A percentile compares a stretch with the other conserved stretches of the same genome.
Conservation (phyloP, 2,797 vertebrate genomes). For the Hyperoplus lanceolatus region DNA sequence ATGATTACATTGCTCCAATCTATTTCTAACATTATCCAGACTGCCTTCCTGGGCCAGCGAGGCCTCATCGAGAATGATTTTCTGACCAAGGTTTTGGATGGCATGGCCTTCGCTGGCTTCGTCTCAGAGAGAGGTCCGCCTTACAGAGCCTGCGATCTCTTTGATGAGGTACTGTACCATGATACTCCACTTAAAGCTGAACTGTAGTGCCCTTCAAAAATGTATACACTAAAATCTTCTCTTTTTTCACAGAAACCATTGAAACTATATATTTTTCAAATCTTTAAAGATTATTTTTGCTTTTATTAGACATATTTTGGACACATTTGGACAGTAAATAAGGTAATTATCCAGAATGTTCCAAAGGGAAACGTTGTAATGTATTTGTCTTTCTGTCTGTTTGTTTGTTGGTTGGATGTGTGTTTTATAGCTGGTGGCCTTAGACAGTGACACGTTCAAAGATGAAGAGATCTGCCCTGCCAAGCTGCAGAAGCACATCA, state of each 20-base stretch:
- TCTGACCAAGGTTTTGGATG: slow-evolving; percentile 96
- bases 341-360: neutral
- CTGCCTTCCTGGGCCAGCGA: slow-evolving; percentile 96
- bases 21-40: slow-evolving; percentile 84
- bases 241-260: no score
- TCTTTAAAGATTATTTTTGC: no score
- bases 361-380: neutral
- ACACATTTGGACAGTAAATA: neutral
- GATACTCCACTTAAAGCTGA: slow-evolving; percentile 15
- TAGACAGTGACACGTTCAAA: slow-evolving; percentile 93
- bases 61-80: slow-evolving; percentile 98
- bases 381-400: slow-evolving; percentile 11
- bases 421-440: slow-evolving; percentile 92
- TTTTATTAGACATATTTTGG: neutral
- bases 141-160: slow-evolving; percentile 96
- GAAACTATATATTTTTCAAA: no score
- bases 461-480: slow-evolving; percentile 90
- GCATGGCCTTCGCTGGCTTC: slow-evolving; percentile 99
- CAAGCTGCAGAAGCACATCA: slow-evolving; percentile 92
- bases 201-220: neutral
- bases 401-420: slow-evolving; percentile 15
- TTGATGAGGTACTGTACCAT: slow-evolving; percentile 92
- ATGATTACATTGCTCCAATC: slow-evolving; percentile 54
- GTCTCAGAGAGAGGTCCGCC: slow-evolving; percentile 98
- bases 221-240: neutral